Evolutionary conservation across 2,888 invertebrate genomes (phyloP), one percentile per base, ranked within the genome.

Genomic region (Temnothorax ravouxi): DNA sequence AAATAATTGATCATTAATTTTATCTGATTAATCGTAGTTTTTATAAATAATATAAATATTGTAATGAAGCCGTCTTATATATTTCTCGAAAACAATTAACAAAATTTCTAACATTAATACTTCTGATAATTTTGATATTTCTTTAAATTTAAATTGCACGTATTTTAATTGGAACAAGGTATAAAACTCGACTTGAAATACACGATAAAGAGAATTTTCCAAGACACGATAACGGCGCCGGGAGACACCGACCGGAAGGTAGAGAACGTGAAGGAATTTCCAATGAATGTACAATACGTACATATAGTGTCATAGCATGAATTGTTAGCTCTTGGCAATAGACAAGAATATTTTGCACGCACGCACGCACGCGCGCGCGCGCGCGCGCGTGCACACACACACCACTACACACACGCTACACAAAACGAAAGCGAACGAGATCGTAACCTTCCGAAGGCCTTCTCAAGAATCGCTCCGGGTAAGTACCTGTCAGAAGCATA

Each of bases 381-480:
- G n/a, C 34, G 59, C 59, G 18, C 5, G 41, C n/a, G 25, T n/a
- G n/a, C n/a, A n/a, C 25, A 25, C 25, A 11, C 25, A 18, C 56
- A 38, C 61, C 29, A 29, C 29, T 29, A 38, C 38, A 11, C 11
- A 62, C 15, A 47, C 29, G 54, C 34, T 50, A 47, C 59, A 38
- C 44, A 62, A 80, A 71, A 41, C 71, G 62, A 79, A 83, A 77
- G 79, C 83, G 52, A 67, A 34, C 61, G 44, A 69, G 59, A 75
- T 54, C 67, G 54, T 62, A 83, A 83, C 83, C 74, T 84, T 84
- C 83, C 67, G 67, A 84, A 83, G 84, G 84, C 47, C 84, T 84
- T 82, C 62, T 6, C 25, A 34, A 50, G 61, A 76, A 72, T 83
- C 47, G 52, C 83, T 83, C 29, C 38, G 21, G 21, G 61, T 50